Base-by-base conservation (phyloP, 2,888 invertebrate genomes). In the Mycalesis mineus region DNA sequence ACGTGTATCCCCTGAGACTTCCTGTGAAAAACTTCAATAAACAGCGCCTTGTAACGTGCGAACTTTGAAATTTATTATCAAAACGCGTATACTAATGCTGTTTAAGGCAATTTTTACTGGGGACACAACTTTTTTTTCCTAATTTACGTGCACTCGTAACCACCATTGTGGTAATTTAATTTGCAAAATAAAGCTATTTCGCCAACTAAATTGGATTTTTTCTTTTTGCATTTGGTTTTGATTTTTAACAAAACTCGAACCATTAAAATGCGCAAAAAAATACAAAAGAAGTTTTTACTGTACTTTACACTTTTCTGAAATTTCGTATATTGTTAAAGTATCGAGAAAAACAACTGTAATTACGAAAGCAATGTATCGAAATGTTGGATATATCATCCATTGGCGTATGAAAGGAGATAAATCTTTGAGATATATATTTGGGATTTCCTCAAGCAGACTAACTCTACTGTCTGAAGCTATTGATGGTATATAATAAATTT, bases 21-120 rank as follows among this genome's bases (percentile, higher is more conserved):
- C 31, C 42, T 42, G 39, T 37, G 31, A 39, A 55, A 58, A 51
- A 61, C 45, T 60, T 44, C 49, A 50, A 60, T 54, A 54, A 40
- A 42, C 41, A 28, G 41, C 37, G n/a, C 42, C 48, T 39, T 8
- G 28, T 58, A 49, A 48, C 58, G 22, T 41, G 15, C 15, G 9
- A 15, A 33, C 33, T 33, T 33, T 7, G 7, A 11, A 47, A 47
- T 33, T 31, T 15, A 17, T 33, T 4, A 1, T 14, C 8, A 14
- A 31, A 17, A 47, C 15, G 11, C 15, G 29, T 45, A 47, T 15
- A 33, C 15, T 47, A 47, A 33, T 33, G 31, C 14, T 47, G 4
- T 14, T 15, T 14, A 29, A 6, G 15, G 31, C 7, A 44, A n/a
- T 29, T 29, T 28, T n/a, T n/a, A n/a, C 8, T 13, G 3, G 44